Evolutionary conservation across 35 echinoderm and acorn worm species (phyloP), one percentile per base, ranked within the genome.

Genomic region (Stichopus chloronotus): DNA sequence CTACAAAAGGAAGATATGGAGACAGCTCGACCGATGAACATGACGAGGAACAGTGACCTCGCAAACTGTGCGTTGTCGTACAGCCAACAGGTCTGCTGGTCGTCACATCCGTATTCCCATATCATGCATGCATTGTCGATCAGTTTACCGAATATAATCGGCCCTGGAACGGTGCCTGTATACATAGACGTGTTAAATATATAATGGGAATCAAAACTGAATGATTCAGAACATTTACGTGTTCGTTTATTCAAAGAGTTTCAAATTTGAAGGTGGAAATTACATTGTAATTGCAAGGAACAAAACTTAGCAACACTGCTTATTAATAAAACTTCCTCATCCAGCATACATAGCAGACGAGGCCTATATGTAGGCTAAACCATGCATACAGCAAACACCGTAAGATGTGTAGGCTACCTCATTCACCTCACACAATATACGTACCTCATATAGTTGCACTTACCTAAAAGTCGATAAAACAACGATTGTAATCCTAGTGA

Each of bases 101-200:
- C 93, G 55, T 92, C 93, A 55, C 95, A 96, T 22, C 58, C 16
- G 13, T 92, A 53, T 55, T 96, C 95, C 95, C 95, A 96, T 24
- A 96, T 57, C 52, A 96, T 84, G 25, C 95, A 96, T 25, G 95
- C 82, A 13, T 92, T 96, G 59, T 96, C 95, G 78, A 96, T 96
- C 58, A 96, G 79, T 5, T 84, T 78, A 17, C 95, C 95, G 72
- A 96, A 91, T 86, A 94, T 85, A 23, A 96, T 92, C 7, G 95
- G 95, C 71, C 90, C 92, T 9, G 95, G 95, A 57, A 96, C 82
- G 30, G 88, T 92, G 56, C 95, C 95, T 96, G 90, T 68, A 25
- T 53, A 63, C 3, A 24, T 79, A 87, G 2, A 86, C 7, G 17
- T 52, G 84, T 30, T 13, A 53, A 30, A 53, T 54, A 16, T 7